Base-by-base conservation (phyloP, 35 echinoderm and acorn worm genomes). In the Hemicentrotus pulcherrimus region DNA sequence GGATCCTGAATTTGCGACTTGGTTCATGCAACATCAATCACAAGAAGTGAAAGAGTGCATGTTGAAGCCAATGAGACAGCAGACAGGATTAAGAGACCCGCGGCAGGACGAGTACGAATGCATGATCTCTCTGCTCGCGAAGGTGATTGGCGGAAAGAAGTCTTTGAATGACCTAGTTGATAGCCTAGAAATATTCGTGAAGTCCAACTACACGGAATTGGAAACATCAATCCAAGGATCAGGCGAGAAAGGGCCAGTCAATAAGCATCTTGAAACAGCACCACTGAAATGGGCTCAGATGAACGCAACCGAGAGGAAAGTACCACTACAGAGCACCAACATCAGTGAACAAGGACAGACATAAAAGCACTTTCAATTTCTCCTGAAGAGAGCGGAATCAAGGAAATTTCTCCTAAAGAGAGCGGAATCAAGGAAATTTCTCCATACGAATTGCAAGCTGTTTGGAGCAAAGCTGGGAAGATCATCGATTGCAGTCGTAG, bases 201-300 rank as follows among this genome's bases (percentile, higher is more conserved):
- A 46, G 89, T n/a, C n/a, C n/a, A n/a, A n/a, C n/a, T 91, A 91
- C 35, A 91, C 22, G 22, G 89, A 91, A 91, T 9, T 91, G 46
- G 22, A 91, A 47, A 91, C 31, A 30, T 24, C 89, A 32, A 19
- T 91, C 89, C 6, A 8, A 46, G 89, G 89, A 4, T 35, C 31
- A 35, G n/a, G n/a, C n/a, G n/a, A n/a, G n/a, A n/a, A n/a, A n/a
- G n/a, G n/a, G n/a, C n/a, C n/a, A n/a, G n/a, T 6, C 24, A 46
- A 91, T 4, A 35, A 91, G 5, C 6, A 24, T 86, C 89, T 91
- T 46, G 18, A 91, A 47, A 91, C 4, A 91, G 31, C 89, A 6
- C 89, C 89, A 31, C 6, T 91, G 6, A 30, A 91, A 35, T 91
- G 89, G 89, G 9, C 89, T 31, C 31, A 47, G 4, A 46, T 91